phyloP scores from a whole-genome alignment of 2,113 vertebrate genomes.

The Odontophorus gujanensis region DNA sequence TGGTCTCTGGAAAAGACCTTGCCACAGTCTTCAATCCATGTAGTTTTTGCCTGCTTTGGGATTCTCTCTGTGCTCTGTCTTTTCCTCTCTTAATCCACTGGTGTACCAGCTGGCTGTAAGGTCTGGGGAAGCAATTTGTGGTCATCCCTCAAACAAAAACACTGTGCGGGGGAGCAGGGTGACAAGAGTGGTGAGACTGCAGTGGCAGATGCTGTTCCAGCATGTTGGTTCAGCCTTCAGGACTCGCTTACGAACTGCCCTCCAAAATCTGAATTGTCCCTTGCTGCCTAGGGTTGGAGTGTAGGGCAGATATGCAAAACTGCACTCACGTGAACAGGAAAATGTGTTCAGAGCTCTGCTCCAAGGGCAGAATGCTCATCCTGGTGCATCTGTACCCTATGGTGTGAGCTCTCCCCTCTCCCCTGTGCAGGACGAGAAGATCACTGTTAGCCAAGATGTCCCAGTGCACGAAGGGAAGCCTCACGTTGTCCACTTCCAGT shows the following conservation, averaged over 20 bases:
- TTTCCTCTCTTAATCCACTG: background rate
- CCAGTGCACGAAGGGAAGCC: slow-evolving; percentile 85
- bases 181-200: background rate
- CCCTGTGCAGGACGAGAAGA: slow-evolving; percentile 85
- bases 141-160: background rate
- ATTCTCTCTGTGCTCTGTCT: background rate
- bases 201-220: background rate
- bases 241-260: background rate
- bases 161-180: background rate
- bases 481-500: slow-evolving; percentile 89
- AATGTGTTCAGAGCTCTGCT: background rate
- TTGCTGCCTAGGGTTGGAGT: background rate
- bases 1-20: background rate
- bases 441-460: slow-evolving; percentile 91
- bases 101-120: background rate
- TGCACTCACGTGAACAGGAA: background rate
- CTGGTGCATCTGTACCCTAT: background rate
- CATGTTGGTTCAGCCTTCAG: background rate
- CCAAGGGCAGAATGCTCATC: background rate
- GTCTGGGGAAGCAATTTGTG: slow-evolving; percentile 4
- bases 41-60: background rate
- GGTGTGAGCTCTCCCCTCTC: background rate
- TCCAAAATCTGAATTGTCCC: background rate
- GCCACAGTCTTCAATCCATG: background rate
- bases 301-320: background rate